These are phyloP conservation scores for Lycaon pictus DNA, from an alignment of 2,113 vertebrate genomes.

Conservation along the genomic window DNA sequence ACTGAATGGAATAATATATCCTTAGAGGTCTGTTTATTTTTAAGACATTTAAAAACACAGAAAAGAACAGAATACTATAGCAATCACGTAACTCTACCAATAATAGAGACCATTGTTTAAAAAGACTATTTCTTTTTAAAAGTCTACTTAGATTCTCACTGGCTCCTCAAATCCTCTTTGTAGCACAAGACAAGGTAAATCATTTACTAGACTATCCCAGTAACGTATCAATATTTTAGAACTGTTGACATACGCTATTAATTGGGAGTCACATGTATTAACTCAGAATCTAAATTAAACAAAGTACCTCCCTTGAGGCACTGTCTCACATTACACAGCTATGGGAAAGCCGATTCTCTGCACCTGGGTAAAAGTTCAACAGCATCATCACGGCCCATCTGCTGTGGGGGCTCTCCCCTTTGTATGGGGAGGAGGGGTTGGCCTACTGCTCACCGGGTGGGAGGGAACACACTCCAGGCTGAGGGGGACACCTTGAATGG, in stretches of 20 bases:
- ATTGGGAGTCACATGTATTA: background rate
- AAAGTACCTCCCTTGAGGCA: background rate
- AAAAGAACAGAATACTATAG: background rate
- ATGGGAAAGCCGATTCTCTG: background rate
- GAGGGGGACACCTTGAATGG: background rate
- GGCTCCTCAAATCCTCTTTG: background rate
- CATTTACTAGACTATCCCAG: background rate
- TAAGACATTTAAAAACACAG: background rate
- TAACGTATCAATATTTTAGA: background rate
- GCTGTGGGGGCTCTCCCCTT: background rate
- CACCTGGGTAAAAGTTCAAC: background rate
- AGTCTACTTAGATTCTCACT: background rate
- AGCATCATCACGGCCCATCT: fast-evolving
- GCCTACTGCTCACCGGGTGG: background rate
- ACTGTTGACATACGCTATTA: constrained; percentile 42
- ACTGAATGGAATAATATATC: background rate
- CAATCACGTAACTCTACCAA: background rate
- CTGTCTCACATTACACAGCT: background rate
- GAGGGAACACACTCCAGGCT: background rate
- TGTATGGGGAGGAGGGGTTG: background rate
- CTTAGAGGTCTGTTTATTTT: background rate
- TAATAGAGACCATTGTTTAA: background rate
- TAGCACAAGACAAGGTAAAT: constrained; percentile 18
- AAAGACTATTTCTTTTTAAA: background rate
- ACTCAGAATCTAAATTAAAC: constrained; percentile 36